phyloP scores from a whole-genome alignment of 2,797 vertebrate genomes.

The Leuciscus waleckii region DNA sequence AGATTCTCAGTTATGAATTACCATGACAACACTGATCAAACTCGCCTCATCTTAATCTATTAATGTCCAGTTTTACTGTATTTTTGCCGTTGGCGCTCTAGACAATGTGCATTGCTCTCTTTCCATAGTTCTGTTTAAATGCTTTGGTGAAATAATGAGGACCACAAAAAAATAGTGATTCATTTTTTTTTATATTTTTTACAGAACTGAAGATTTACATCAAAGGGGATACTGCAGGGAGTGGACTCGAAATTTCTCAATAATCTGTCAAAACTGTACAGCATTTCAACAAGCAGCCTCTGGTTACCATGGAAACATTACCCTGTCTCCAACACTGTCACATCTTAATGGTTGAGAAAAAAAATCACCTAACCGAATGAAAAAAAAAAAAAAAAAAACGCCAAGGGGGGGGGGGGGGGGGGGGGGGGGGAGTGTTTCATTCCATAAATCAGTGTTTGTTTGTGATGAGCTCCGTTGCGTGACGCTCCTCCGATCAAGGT shows the following conservation, averaged over 20 bases:
- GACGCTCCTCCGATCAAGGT: neutral
- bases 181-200: conserved; percentile 74
- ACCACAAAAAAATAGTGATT: conserved; percentile 59
- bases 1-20: neutral
- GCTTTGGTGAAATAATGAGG: conserved; percentile 44
- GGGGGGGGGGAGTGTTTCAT: conserved; percentile 5
- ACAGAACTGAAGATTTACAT: conserved; percentile 80
- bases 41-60: neutral
- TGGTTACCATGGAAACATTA: conserved; percentile 58
- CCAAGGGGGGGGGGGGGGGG: neutral
- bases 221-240: conserved; percentile 75
- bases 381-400: too few species aligned
- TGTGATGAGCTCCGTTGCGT: conserved; percentile 16
- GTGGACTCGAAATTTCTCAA: conserved; percentile 74
- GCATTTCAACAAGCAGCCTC: conserved; percentile 69
- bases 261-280: conserved; percentile 77
- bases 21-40: conserved; percentile 5
- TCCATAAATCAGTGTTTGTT: conserved; percentile 47
- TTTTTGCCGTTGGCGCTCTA: neutral
- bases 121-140: neutral
- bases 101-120: neutral
- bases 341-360: conserved; percentile 52
- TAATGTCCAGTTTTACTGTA: neutral
- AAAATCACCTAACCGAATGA: conserved; percentile 29
- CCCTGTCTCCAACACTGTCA: conserved; percentile 61